Conservation (phyloP, 2,888 invertebrate genomes). For the Anoncus sp. region DNA sequence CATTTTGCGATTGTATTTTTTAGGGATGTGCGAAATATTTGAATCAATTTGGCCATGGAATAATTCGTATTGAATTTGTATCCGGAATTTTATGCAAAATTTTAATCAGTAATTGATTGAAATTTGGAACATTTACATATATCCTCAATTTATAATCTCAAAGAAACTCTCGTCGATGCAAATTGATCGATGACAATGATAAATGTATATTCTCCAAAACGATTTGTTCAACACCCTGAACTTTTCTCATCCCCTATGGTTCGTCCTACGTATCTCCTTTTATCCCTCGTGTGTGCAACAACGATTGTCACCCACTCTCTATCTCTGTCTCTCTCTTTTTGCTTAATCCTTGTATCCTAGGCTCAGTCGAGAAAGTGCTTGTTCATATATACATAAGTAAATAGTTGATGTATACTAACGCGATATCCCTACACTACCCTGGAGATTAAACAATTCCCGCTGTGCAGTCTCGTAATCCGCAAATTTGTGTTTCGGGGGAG, state of each 20-base stretch:
- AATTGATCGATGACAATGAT: constrained; percentile 29
- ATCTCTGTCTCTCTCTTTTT: constrained; percentile 9
- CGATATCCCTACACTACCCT: constrained; percentile 68
- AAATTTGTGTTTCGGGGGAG: constrained; percentile 77
- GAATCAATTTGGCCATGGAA: too few species aligned
- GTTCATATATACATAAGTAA: constrained; percentile 41
- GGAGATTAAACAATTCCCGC: constrained; percentile 81
- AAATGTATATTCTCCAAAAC: constrained; percentile 38
- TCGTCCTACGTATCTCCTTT: background rate
- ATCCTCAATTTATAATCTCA: background rate
- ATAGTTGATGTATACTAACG: constrained; percentile 68
- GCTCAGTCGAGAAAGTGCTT: constrained; percentile 44
- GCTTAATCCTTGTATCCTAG: constrained; percentile 36
- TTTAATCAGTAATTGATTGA: too few species aligned
- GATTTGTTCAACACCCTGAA: constrained; percentile 29
- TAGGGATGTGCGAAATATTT: too few species aligned
- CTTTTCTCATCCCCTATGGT: constrained; percentile 10
- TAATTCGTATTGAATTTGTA: too few species aligned
- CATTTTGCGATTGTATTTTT: too few species aligned
- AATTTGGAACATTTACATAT: too few species aligned
- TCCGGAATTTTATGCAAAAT: too few species aligned
- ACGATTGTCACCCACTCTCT: background rate
- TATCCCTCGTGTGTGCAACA: constrained; percentile 30
- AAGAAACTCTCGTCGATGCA: too few species aligned
- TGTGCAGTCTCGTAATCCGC: constrained; percentile 79